Percentiles rank a stretch among this genome's conserved stretches.
Evolutionary conservation across 2,888 invertebrate genomes (phyloP).

Genomic region (Rhodophaea formosa): DNA sequence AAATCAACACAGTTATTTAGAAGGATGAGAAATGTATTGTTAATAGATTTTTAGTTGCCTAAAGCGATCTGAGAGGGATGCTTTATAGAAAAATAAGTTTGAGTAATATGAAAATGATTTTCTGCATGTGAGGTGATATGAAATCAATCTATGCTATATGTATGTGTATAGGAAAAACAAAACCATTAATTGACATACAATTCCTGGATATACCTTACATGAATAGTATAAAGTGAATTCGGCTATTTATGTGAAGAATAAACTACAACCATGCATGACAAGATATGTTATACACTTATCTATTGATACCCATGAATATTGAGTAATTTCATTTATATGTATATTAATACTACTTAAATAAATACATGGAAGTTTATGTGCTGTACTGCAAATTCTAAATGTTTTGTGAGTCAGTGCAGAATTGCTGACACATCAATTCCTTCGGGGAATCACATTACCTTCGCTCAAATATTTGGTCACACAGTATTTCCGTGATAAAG

Average conservation of each 20-base stretch:
- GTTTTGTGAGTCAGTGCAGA: neutral
- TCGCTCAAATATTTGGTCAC: conserved; percentile 4
- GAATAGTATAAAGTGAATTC: neutral
- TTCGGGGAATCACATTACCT: neutral
- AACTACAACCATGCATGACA: neutral
- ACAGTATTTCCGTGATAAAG: neutral
- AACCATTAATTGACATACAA: conserved; percentile 4
- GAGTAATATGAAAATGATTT: too few relatives aligned
- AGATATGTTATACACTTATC: conserved; percentile 5
- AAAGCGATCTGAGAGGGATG: too few relatives aligned
- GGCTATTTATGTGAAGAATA: neutral
- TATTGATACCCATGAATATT: neutral
- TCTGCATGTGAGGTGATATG: too few relatives aligned
- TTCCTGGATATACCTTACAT: neutral
- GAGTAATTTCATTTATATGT: neutral
- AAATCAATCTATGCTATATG: neutral
- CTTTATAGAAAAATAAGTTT: too few relatives aligned
- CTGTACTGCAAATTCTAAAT: neutral
- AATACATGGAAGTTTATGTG: neutral
- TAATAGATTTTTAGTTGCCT: too few relatives aligned
- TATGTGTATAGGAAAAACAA: neutral
- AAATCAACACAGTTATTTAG: too few relatives aligned
- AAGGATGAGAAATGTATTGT: too few relatives aligned
- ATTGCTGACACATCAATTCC: neutral
- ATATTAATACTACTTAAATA: neutral